These are phyloP conservation scores for Sebastes alutus DNA, from an alignment of 2,797 vertebrate genomes.

Conservation along the genomic window DNA sequence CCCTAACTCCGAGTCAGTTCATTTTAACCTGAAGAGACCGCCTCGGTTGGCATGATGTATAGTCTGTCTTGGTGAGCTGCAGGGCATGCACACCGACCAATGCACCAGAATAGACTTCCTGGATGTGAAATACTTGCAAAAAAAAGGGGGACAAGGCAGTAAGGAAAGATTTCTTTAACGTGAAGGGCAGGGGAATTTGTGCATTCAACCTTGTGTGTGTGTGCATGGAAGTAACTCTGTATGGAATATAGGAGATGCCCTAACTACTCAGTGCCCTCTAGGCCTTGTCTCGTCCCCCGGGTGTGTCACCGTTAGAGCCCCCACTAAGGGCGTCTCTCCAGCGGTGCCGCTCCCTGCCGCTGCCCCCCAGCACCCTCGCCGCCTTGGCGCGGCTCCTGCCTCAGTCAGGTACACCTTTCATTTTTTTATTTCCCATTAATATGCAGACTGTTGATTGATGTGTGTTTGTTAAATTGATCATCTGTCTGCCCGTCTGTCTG, in stretches of 20 bases:
- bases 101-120: conserved; percentile 70
- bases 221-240: conserved; percentile 21
- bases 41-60: conserved; percentile 73
- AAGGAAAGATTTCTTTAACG: conserved; percentile 18
- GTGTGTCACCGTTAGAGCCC: conserved; percentile 83
- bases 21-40: conserved; percentile 72
- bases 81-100: conserved; percentile 56
- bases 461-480: background rate
- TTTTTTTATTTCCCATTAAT: background rate
- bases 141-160: conserved; percentile 41
- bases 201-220: conserved; percentile 26
- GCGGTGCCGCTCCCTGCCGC: conserved; percentile 87
- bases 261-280: conserved; percentile 81
- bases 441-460: background rate
- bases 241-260: conserved; percentile 49
- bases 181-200: conserved; percentile 49
- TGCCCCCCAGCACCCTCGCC: conserved; percentile 85
- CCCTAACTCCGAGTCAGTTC: conserved; percentile 73
- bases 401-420: conserved; percentile 72
- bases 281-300: conserved; percentile 83
- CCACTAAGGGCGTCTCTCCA: conserved; percentile 87
- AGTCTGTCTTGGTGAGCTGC: conserved; percentile 70
- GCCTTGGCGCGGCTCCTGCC: conserved; percentile 79
- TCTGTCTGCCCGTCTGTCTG: background rate
- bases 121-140: conserved; percentile 61